Evolutionary conservation across 1,140 invertebrate genomes (phyloP), one percentile per base, ranked within the genome.

Genomic region (Sweltsa coloradensis): DNA sequence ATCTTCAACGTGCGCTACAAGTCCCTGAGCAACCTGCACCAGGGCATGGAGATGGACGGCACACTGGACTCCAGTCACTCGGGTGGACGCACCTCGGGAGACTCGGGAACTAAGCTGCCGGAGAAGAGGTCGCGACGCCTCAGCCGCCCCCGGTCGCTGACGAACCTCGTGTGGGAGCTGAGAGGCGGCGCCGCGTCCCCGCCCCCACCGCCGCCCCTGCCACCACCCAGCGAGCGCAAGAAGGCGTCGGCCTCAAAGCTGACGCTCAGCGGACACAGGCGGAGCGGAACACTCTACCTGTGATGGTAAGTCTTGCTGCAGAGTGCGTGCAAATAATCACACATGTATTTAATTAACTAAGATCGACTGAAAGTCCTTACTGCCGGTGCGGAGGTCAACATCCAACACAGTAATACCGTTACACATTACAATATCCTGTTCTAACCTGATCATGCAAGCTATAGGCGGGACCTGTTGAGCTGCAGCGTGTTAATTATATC

Each of bases 11-110:
- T 87, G 50, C 72, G 85, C 1, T 88, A 88, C 61, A 88, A 88
- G 60, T 86, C 83, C 49, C 65, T 88, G 21, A 85, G 77, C 6
- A 87, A 87, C 61, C 71, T 87, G 3, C 79, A 82, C 47, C 77
- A 81, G 56, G 81, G 79, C 3, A 83, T 84, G 75, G 83, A 85
- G 57, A 65, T 85, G 11, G 66, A 71, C 47, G 85, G 87, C 2
- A 90, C 88, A 5, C 69, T 91, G 45, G 85, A 90, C 60, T 90
- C 87, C 16, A 89, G 85, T 63, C 85, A 89, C 63, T 89, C 85
- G 13, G 86, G 87, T 23, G 86, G 86, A 9, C 73, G 85, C 31
- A 85, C 83, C 3, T 89, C 85, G 16, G 85, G 83, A 0, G 85
- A 89, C 64, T 89, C 86, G 0, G 82, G 79, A 6, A 76, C 76